A percentile compares a stretch with the other conserved stretches of the same genome.
These are phyloP conservation scores for Gadus macrocephalus DNA, from an alignment of 2,113 vertebrate species.

Conservation along the genomic window DNA sequence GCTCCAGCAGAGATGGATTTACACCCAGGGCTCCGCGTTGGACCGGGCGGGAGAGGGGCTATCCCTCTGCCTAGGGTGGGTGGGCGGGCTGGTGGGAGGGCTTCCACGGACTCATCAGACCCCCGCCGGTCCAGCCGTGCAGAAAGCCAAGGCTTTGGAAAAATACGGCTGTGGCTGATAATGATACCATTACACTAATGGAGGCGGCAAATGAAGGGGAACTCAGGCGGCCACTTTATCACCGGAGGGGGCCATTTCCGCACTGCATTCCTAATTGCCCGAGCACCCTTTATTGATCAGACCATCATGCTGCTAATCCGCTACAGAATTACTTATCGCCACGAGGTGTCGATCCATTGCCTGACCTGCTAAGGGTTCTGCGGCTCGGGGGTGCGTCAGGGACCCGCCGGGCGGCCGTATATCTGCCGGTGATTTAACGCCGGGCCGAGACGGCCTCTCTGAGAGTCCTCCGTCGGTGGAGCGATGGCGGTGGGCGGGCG, in stretches of 20 bases:
- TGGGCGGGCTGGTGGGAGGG: constrained; percentile 33
- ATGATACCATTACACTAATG: constrained; percentile 98
- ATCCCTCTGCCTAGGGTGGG: constrained; percentile 22
- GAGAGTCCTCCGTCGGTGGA: constrained; percentile 65
- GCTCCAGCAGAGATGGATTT: constrained; percentile 68
- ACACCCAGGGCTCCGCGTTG: constrained; percentile 59
- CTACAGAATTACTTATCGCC: constrained; percentile 94
- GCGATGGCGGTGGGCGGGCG: too few species aligned
- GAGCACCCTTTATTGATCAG: constrained; percentile 94
- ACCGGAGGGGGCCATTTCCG: constrained; percentile 94
- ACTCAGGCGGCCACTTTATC: constrained; percentile 93
- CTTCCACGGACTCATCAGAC: constrained; percentile 82
- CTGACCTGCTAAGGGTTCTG: constrained; percentile 67
- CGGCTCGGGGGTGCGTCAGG: constrained; percentile 57
- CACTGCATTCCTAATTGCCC: constrained; percentile 91
- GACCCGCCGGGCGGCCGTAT: constrained; percentile 71
- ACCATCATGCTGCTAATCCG: constrained; percentile 97
- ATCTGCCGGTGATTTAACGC: constrained; percentile 81
- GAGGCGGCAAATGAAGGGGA: constrained; percentile 96
- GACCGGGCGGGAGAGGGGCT: constrained; percentile 54
- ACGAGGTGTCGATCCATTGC: constrained; percentile 83
- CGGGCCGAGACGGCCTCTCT: constrained; percentile 66
- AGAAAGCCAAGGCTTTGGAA: constrained; percentile 57
- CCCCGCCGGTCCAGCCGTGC: constrained; percentile 68
- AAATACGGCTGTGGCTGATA: constrained; percentile 92